Evolutionary conservation across 2,113 vertebrate species (phyloP).

Genomic region (Trogon melanurus): DNA sequence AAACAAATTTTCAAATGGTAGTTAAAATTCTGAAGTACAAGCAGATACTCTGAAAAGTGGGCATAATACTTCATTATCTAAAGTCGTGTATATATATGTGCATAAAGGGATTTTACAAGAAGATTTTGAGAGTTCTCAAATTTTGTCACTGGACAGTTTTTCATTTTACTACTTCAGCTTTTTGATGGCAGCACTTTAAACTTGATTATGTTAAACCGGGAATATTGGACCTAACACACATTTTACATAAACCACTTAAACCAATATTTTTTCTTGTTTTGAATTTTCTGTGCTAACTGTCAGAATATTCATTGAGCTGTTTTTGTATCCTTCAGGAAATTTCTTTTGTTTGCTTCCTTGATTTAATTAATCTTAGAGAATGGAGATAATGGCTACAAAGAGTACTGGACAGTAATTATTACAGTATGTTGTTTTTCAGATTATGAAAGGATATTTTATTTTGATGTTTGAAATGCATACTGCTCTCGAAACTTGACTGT

Average conservation of each 20-base stretch:
- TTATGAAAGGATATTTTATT: background rate
- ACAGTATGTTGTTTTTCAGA: background rate
- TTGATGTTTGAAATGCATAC: background rate
- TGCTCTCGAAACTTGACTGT: background rate
- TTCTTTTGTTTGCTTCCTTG: background rate
- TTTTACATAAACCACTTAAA: background rate
- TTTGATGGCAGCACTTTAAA: background rate
- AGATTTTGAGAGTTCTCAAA: background rate
- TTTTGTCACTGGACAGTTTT: background rate
- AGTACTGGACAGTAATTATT: background rate
- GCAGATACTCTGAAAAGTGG: background rate
- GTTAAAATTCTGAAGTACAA: background rate
- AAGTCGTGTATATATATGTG: background rate
- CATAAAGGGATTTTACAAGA: background rate
- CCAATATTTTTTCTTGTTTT: background rate
- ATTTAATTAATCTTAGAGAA: background rate
- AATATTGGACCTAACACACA: background rate
- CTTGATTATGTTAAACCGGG: background rate
- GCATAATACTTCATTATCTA: background rate
- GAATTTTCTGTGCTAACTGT: background rate
- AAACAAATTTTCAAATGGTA: background rate
- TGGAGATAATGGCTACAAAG: background rate
- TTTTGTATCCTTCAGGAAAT: background rate
- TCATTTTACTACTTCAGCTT: background rate
- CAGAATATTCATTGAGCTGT: background rate